phyloP scores from a whole-genome alignment of 2,797 vertebrate species.

The Myiotriccus ornatus region DNA sequence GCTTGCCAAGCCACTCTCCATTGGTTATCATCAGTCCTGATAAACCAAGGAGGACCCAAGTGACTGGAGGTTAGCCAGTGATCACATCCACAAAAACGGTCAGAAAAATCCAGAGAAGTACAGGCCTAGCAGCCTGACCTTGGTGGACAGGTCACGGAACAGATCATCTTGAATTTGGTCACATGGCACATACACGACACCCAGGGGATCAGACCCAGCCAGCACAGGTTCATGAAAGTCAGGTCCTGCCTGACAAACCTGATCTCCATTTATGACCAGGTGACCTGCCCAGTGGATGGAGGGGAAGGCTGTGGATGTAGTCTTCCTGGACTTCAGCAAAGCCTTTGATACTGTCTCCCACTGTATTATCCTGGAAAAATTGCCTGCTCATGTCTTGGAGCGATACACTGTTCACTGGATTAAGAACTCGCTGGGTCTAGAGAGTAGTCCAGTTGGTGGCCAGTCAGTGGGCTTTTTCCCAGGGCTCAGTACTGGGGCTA shows the following conservation, averaged over 20 bases:
- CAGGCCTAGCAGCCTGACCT: not conserved
- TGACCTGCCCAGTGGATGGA: not conserved
- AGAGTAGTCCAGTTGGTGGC: too few relatives aligned
- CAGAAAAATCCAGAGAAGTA: not conserved
- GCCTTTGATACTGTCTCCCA: not conserved
- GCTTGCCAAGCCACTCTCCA: accelerated
- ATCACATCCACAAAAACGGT: not conserved
- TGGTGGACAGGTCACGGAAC: too few relatives aligned
- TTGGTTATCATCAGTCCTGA: not conserved
- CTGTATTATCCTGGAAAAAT: not conserved
- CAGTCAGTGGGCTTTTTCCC: not conserved
- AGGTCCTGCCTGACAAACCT: not conserved
- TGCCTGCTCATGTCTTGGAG: not conserved
- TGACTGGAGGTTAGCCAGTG: not conserved
- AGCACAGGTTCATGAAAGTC: not conserved
- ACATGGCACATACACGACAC: not conserved
- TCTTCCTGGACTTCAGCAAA: not conserved
- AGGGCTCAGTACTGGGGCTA: not conserved
- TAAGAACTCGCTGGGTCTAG: not conserved
- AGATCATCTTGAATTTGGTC: not conserved
- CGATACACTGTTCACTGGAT: not conserved
- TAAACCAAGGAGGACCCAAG: not conserved
- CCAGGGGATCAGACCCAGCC: not conserved
- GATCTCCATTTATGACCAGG: not conserved
- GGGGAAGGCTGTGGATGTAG: not conserved